A percentile compares a stretch with the other conserved stretches of the same genome.
Evolutionary conservation across 2,113 vertebrate species (phyloP).

Genomic region (Choloepus hoffmanni): DNA sequence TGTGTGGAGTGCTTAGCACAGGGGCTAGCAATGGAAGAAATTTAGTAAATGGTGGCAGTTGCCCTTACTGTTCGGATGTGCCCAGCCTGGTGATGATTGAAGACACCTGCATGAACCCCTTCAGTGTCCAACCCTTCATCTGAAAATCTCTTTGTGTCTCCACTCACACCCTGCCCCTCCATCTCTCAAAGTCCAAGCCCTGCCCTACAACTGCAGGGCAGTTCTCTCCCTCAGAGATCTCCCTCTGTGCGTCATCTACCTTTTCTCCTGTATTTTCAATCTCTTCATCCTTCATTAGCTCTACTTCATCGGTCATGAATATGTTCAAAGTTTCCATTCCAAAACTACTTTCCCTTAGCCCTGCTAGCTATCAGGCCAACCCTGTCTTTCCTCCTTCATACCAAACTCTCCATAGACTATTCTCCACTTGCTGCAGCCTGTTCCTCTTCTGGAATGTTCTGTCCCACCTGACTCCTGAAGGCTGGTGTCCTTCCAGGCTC

Average conservation of each 20-base stretch:
- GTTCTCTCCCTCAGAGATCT: not conserved
- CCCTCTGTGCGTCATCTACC: too few relatives aligned
- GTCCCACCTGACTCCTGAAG: not conserved
- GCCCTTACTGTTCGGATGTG: not conserved
- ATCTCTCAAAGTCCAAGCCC: too few relatives aligned
- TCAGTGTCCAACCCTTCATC: fast-evolving
- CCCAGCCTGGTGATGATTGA: fast-evolving
- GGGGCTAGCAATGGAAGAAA: not conserved
- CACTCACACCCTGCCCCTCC: not conserved
- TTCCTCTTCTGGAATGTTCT: not conserved
- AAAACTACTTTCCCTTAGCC: not conserved
- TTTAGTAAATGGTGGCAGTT: fast-evolving
- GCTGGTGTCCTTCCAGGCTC: fast-evolving
- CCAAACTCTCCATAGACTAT: not conserved
- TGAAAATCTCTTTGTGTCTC: not conserved
- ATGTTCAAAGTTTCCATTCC: not conserved
- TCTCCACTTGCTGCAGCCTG: not conserved
- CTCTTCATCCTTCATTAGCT: not conserved
- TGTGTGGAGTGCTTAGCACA: not conserved
- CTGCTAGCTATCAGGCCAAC: not conserved
- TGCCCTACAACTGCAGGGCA: fast-evolving
- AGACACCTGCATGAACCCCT: not conserved
- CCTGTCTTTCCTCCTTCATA: not conserved
- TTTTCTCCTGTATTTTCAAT: not conserved
- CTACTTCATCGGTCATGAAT: not conserved